phyloP scores from a whole-genome alignment of 2,797 vertebrate species.

The Agapornis canus region DNA sequence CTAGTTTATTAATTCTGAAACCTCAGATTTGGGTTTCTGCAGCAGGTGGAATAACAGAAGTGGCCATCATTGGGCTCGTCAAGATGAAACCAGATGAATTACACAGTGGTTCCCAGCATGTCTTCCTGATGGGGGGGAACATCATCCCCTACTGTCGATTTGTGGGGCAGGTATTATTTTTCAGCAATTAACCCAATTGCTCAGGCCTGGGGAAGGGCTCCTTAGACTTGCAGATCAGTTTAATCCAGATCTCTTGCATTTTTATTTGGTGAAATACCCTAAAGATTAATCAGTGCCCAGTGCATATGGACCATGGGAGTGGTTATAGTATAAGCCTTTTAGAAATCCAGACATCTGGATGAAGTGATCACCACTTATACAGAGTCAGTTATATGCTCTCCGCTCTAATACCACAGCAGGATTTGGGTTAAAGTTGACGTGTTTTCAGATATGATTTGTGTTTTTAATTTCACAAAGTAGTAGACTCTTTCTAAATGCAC shows the following conservation, averaged over 20 bases:
- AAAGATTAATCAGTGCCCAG: not conserved
- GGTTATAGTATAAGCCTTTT: constrained; percentile 16
- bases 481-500: not conserved
- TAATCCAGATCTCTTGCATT: constrained; percentile 8
- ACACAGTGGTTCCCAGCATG: not conserved
- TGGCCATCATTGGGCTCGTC: not conserved
- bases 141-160: not conserved
- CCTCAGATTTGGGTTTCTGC: not conserved
- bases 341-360: constrained; percentile 28
- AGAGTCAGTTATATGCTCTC: not conserved
- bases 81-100: not conserved
- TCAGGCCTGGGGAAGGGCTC: not conserved
- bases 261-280: constrained; percentile 10
- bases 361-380: not conserved
- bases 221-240: not conserved
- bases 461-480: constrained; percentile 15
- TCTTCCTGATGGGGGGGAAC: not conserved
- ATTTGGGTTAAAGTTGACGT: constrained; percentile 18
- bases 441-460: constrained; percentile 2
- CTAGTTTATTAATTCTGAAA: not conserved
- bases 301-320: not conserved
- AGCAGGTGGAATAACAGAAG: not conserved
- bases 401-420: not conserved
- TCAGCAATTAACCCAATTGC: not conserved
- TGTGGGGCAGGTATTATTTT: not conserved